A percentile compares a stretch with the other conserved stretches of the same genome.
Evolutionary conservation across 2,797 vertebrate genomes (phyloP).

Genomic region (Emydoidea blandingii): DNA sequence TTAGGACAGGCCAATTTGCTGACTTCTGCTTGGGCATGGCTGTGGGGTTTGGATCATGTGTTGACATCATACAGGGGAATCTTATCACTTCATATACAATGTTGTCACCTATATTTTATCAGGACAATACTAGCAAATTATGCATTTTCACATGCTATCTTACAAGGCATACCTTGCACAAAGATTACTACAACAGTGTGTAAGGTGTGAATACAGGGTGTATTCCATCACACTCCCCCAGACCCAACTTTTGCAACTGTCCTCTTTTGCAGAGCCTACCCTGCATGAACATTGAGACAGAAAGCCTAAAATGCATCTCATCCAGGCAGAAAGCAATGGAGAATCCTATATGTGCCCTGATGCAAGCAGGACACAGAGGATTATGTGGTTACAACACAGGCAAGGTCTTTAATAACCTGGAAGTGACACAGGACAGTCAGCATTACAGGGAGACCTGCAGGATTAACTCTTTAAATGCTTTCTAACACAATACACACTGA

Average conservation of each 20-base stretch:
- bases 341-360: not conserved
- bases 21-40: not conserved
- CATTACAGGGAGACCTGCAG: not conserved
- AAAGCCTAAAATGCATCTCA: not conserved
- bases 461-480: not conserved
- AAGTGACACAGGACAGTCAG: not conserved
- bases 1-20: not conserved
- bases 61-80: not conserved
- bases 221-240: not conserved
- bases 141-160: not conserved
- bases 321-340: not conserved
- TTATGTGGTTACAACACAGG: accelerated
- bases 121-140: not conserved
- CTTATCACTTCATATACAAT: not conserved
- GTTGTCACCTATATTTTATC: not conserved
- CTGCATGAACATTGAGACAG: not conserved
- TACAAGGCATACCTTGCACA: too few relatives aligned
- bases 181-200: not conserved
- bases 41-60: not conserved
- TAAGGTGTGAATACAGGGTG: not conserved
- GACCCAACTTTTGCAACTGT: not conserved
- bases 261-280: not conserved
- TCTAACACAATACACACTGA: accelerated
- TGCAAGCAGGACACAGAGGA: not conserved
- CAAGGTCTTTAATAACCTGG: not conserved